A percentile compares a stretch with the other conserved stretches of the same genome.
Conservation (phyloP, 2,888 invertebrate species). For the Tortricodes alternella region DNA sequence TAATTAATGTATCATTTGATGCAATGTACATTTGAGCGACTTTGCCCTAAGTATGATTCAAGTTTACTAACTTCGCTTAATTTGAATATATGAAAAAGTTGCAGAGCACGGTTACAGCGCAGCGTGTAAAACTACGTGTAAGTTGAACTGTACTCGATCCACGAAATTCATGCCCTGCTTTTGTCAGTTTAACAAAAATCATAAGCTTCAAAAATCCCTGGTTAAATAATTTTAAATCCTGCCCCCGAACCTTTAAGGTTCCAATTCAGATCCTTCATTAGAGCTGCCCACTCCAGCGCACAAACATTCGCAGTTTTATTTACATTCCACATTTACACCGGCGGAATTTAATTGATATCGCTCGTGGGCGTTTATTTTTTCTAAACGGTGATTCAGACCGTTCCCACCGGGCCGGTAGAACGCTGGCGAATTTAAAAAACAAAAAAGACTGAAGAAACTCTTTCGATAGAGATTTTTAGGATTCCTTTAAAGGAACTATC, state of each 20-base stretch:
- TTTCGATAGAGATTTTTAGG: slow-evolving; percentile 7
- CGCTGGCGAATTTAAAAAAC: slow-evolving; percentile 6
- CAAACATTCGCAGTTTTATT: slow-evolving; percentile 45
- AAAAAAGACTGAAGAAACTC: background rate
- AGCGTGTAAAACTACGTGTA: too few relatives aligned
- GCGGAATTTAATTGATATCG: slow-evolving; percentile 55
- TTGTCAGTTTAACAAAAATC: background rate
- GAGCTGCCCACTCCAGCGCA: slow-evolving; percentile 22
- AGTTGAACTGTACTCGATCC: too few relatives aligned
- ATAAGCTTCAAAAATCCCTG: background rate
- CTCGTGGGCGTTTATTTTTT: slow-evolving; percentile 28
- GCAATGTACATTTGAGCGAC: too few relatives aligned
- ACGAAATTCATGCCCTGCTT: background rate
- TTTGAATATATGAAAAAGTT: too few relatives aligned
- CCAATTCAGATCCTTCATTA: slow-evolving; percentile 17
- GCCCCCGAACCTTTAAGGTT: background rate
- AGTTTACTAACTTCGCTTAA: too few relatives aligned
- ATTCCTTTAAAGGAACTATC: background rate
- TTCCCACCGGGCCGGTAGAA: slow-evolving; percentile 17
- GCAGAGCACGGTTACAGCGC: too few relatives aligned
- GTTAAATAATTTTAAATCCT: background rate
- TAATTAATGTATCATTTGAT: too few relatives aligned
- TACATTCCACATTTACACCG: slow-evolving; percentile 54
- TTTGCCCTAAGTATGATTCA: too few relatives aligned
- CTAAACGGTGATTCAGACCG: slow-evolving; percentile 34